A percentile compares a stretch with the other conserved stretches of the same genome.
Evolutionary conservation across 2,113 vertebrate genomes (phyloP).

Genomic region (Aptenodytes forsteri): DNA sequence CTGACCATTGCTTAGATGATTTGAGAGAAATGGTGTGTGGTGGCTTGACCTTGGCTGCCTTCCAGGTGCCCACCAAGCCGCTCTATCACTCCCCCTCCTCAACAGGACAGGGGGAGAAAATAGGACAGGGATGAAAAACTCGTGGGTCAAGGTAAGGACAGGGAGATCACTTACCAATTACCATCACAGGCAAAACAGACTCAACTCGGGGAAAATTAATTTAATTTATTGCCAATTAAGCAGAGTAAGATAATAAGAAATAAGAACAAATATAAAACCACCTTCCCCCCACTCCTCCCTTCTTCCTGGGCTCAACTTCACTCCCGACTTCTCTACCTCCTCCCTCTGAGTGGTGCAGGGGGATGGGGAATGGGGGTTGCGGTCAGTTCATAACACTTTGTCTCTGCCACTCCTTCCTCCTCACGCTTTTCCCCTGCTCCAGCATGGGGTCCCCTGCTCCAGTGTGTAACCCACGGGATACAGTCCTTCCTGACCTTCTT

Average conservation of each 20-base stretch:
- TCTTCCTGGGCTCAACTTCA: not conserved
- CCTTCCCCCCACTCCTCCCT: not conserved
- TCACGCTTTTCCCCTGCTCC: not conserved
- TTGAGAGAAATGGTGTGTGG: not conserved
- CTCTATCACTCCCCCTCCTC: not conserved
- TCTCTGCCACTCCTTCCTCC: not conserved
- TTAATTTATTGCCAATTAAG: not conserved
- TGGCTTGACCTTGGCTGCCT: not conserved
- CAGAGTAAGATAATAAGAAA: not conserved
- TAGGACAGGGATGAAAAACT: not conserved
- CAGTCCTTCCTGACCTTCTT: not conserved
- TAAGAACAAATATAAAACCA: not conserved
- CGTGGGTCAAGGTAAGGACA: not conserved
- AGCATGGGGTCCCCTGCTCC: not conserved
- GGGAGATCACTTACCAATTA: not conserved
- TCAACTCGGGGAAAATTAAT: not conserved
- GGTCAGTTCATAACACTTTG: not conserved
- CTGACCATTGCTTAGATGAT: not conserved
- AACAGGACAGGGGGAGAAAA: not conserved
- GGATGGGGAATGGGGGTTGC: not conserved
- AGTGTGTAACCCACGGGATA: not conserved
- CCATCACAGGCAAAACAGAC: not conserved
- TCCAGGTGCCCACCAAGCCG: not conserved
- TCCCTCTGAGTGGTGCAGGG: fast-evolving
- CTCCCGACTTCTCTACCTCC: not conserved